Evolutionary conservation across 2,113 vertebrate species (phyloP).

Genomic region (Platycercus adscitus): DNA sequence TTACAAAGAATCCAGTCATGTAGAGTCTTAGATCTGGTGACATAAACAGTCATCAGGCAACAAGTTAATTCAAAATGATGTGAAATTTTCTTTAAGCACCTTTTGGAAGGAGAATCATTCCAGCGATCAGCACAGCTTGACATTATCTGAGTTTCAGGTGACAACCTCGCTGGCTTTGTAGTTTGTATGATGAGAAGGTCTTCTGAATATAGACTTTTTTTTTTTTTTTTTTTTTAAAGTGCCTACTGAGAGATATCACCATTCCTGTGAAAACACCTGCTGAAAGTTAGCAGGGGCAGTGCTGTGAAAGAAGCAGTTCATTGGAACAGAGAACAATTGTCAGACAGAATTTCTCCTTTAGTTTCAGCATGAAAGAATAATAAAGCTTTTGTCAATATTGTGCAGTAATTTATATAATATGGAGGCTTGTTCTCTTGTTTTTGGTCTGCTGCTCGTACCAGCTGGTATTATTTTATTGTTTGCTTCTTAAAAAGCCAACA

Average conservation of each 20-base stretch:
- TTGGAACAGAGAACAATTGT: conserved; percentile 65
- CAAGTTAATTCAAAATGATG: conserved; percentile 72
- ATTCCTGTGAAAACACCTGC: conserved; percentile 60
- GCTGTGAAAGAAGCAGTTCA: conserved; percentile 79
- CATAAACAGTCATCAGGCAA: conserved; percentile 71
- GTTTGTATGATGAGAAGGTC: conserved; percentile 66
- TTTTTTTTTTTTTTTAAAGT: conserved; percentile 56
- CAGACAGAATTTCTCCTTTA: conserved; percentile 46
- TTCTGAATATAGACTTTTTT: conserved; percentile 60
- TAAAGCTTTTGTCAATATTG: not conserved
- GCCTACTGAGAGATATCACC: conserved; percentile 45
- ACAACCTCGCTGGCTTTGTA: conserved; percentile 77
- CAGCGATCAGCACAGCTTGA: conserved; percentile 72
- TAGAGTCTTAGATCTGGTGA: conserved; percentile 63
- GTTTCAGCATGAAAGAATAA: conserved; percentile 9
- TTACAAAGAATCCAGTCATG: conserved; percentile 73
- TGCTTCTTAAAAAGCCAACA: not conserved
- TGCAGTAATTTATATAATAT: not conserved
- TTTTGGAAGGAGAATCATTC: conserved; percentile 71
- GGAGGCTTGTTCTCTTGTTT: not conserved
- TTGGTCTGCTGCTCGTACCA: not conserved
- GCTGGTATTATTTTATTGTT: not conserved
- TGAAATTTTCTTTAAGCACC: conserved; percentile 75
- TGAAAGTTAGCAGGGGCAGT: conserved; percentile 48
- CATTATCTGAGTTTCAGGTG: conserved; percentile 79